Evolutionary conservation across 2,113 vertebrate genomes (phyloP).

Genomic region (Taurulus bubalis): DNA sequence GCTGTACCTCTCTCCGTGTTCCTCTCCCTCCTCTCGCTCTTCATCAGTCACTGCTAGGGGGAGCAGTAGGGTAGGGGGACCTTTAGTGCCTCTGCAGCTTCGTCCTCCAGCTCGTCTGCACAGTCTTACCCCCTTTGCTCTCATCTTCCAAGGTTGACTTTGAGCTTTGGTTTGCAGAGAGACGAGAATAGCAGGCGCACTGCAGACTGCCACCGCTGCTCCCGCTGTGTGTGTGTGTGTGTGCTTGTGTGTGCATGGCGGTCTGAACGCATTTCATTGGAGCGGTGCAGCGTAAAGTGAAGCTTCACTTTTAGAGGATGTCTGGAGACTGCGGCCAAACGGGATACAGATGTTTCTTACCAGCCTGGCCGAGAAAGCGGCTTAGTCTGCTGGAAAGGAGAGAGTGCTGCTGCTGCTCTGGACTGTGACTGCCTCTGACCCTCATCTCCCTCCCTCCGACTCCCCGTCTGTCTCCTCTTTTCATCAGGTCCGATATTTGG

Average conservation of each 20-base stretch:
- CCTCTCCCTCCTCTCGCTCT: slow-evolving; percentile 1
- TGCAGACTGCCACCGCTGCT: slow-evolving; percentile 66
- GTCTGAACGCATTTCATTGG: slow-evolving; percentile 57
- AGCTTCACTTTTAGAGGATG: slow-evolving; percentile 65
- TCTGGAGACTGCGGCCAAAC: slow-evolving; percentile 42
- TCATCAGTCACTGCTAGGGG: slow-evolving; percentile 18
- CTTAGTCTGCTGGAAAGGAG: slow-evolving; percentile 58
- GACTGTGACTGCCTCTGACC: slow-evolving; percentile 61
- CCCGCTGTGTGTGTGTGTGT: neutral
- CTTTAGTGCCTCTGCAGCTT: slow-evolving; percentile 27
- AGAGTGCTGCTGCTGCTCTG: slow-evolving; percentile 42
- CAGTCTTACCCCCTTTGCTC: slow-evolving; percentile 16
- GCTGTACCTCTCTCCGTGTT: slow-evolving; percentile 3
- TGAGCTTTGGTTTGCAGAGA: slow-evolving; percentile 47
- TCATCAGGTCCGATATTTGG: slow-evolving; percentile 45
- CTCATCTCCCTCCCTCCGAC: slow-evolving; percentile 8
- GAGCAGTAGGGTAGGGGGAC: too few relatives aligned
- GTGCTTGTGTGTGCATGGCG: slow-evolving; percentile 13
- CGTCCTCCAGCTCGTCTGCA: slow-evolving; percentile 26
- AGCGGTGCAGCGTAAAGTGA: slow-evolving; percentile 45
- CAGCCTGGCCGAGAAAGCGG: slow-evolving; percentile 60
- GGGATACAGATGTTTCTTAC: slow-evolving; percentile 70
- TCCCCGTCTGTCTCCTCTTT: slow-evolving; percentile 34
- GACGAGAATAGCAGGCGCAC: slow-evolving; percentile 72
- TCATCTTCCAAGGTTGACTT: slow-evolving; percentile 69